These are phyloP conservation scores for Hydrotaea diabolus DNA, from an alignment of 2,888 invertebrate genomes.

Conservation along the genomic window DNA sequence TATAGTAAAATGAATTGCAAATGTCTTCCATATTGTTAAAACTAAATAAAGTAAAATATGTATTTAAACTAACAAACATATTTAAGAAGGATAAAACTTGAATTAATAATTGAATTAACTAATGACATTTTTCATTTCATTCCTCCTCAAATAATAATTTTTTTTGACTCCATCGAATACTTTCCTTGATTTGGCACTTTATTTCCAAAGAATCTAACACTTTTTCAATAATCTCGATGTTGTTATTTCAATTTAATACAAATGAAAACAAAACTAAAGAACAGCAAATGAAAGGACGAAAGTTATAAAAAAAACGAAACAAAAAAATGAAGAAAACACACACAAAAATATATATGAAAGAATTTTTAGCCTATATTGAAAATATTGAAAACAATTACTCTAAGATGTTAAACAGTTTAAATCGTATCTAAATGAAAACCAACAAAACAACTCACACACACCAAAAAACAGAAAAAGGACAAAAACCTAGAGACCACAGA, in stretches of 20 bases:
- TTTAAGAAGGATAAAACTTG: constrained; percentile 47
- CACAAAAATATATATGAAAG: constrained; percentile 31
- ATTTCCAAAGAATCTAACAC: constrained; percentile 57
- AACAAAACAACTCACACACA: constrained; percentile 2
- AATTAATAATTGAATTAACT: neutral
- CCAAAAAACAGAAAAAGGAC: neutral
- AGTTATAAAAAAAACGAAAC: too few species aligned
- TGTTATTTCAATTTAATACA: constrained; percentile 52
- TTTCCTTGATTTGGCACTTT: constrained; percentile 50
- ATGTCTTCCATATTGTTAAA: constrained; percentile 78
- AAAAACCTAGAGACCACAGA: neutral
- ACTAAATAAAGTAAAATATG: constrained; percentile 68
- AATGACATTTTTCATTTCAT: constrained; percentile 9
- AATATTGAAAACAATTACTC: constrained; percentile 45
- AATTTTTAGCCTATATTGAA: constrained; percentile 51
- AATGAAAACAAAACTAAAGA: constrained; percentile 19
- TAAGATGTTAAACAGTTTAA: constrained; percentile 54
- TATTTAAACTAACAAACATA: constrained; percentile 59
- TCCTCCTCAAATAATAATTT: constrained; percentile 39
- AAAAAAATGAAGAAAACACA: constrained; percentile 45
- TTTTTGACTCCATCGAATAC: constrained; percentile 24
- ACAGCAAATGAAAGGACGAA: too few species aligned
- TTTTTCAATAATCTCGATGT: constrained; percentile 67
- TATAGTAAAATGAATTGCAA: constrained; percentile 72
- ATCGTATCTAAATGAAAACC: constrained; percentile 32